These are phyloP conservation scores for Camptogramma bilineatum DNA, from an alignment of 2,888 invertebrate genomes.

Conservation along the genomic window DNA sequence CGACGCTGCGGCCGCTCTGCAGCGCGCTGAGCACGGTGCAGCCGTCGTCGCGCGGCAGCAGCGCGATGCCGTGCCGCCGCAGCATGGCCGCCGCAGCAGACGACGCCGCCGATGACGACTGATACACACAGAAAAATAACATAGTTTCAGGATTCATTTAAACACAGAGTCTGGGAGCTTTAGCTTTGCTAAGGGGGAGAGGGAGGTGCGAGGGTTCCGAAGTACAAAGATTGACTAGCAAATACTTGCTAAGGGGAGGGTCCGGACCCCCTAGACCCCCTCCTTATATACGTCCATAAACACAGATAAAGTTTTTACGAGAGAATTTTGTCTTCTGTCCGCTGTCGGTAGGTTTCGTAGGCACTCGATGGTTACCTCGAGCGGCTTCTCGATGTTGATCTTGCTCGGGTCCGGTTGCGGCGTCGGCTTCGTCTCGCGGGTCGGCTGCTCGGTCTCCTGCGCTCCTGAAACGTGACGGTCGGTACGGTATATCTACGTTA, in stretches of 20 bases:
- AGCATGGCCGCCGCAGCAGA: slow-evolving; percentile 87
- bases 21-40: slow-evolving; percentile 91
- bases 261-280: too few relatives aligned
- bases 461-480: slow-evolving; percentile 9
- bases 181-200: too few relatives aligned
- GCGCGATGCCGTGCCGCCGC: slow-evolving; percentile 94
- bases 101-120: background rate
- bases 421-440: background rate
- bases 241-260: too few relatives aligned
- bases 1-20: slow-evolving; percentile 93
- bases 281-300: too few relatives aligned
- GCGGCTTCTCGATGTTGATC: slow-evolving; percentile 32
- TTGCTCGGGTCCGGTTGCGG: slow-evolving; percentile 26
- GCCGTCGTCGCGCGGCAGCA: slow-evolving; percentile 91
- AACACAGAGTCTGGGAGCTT: too few relatives aligned
- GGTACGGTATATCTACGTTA: too few relatives aligned
- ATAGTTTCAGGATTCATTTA: too few relatives aligned
- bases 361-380: slow-evolving; percentile 32
- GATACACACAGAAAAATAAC: too few relatives aligned
- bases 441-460: slow-evolving; percentile 5
- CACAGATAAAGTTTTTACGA: too few relatives aligned
- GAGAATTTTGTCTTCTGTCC: too few relatives aligned
- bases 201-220: too few relatives aligned
- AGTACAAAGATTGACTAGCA: too few relatives aligned
- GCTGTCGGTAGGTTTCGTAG: background rate